Percentiles rank a stretch among this genome's conserved stretches.
Conservation (phyloP, 2,888 invertebrate genomes). For the Euclidia mi region DNA sequence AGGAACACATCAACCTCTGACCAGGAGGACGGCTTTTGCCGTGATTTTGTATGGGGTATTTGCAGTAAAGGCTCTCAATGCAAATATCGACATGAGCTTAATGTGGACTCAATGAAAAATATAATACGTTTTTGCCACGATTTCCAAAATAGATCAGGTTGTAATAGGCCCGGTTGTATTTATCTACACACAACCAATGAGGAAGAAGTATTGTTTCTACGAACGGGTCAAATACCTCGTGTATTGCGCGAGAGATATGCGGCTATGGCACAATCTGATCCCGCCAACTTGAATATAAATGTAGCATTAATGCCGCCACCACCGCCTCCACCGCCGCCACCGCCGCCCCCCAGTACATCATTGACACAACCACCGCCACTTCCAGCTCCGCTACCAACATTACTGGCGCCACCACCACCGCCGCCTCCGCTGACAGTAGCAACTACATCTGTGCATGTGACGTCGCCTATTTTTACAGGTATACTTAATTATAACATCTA, state of each 20-base stretch:
- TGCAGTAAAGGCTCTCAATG: constrained; percentile 75
- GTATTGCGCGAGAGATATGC: constrained; percentile 73
- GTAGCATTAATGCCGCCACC: constrained; percentile 33
- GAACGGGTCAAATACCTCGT: constrained; percentile 71
- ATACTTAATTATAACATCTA: constrained; percentile 1
- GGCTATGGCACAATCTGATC: constrained; percentile 54
- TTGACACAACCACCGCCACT: constrained; percentile 41
- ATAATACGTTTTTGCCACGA: constrained; percentile 81
- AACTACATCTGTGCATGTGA: constrained; percentile 44
- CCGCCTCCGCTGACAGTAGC: constrained; percentile 55
- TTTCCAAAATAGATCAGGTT: constrained; percentile 77
- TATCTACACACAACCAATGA: constrained; percentile 77
- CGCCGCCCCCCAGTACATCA: constrained; percentile 53
- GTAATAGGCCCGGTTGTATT: constrained; percentile 72
- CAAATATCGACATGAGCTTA: constrained; percentile 73
- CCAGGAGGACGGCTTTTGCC: constrained; percentile 63
- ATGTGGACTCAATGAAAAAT: constrained; percentile 75
- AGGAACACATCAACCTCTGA: constrained; percentile 41
- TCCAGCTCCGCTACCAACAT: constrained; percentile 37
- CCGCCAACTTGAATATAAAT: constrained; percentile 31
- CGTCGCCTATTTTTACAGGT: constrained; percentile 60
- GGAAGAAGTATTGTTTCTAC: constrained; percentile 73
- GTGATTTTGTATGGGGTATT: constrained; percentile 80
- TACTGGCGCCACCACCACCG: constrained; percentile 52
- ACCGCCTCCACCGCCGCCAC: constrained; percentile 59